Conservation (phyloP, 1,140 invertebrate species). For the Ooceraea biroi region DNA sequence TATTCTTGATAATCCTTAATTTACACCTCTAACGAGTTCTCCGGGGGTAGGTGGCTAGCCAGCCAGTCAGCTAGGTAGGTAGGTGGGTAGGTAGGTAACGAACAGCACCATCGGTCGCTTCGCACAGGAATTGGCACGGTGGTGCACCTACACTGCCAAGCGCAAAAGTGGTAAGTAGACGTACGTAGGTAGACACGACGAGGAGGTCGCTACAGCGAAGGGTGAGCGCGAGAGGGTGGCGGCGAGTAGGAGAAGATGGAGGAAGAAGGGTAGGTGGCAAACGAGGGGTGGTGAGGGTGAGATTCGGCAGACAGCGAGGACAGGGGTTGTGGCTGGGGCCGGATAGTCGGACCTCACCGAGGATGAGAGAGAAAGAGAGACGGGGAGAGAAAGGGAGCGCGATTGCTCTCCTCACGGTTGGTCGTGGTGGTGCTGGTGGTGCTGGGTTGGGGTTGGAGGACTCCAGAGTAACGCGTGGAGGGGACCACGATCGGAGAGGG, state of each 20-base stretch:
- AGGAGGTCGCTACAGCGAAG: constrained; percentile 53
- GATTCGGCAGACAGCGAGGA: constrained; percentile 33
- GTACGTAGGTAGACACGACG: constrained; percentile 22
- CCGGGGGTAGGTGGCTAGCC: constrained; percentile 44
- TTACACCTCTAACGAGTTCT: constrained; percentile 72
- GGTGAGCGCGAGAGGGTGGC: constrained; percentile 28
- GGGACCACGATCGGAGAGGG: constrained; percentile 49
- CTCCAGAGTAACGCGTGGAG: constrained; percentile 44
- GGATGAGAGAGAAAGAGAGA: constrained; percentile 17
- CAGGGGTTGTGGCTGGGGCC: constrained; percentile 73
- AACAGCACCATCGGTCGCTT: constrained; percentile 68
- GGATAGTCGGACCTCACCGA: constrained; percentile 64
- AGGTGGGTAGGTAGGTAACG: constrained; percentile 49
- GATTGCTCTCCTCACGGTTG: constrained; percentile 7
- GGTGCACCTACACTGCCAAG: constrained; percentile 46
- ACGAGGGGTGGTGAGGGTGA: constrained; percentile 41
- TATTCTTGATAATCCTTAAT: constrained; percentile 75
- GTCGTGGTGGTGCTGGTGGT: constrained; percentile 53
- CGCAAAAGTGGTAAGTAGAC: constrained; percentile 53
- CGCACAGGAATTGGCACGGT: constrained; percentile 68
- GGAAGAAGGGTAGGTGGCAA: neutral
- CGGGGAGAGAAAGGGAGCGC: constrained; percentile 19
- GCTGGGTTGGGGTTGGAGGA: constrained; percentile 60
- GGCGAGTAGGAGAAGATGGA: constrained; percentile 42
- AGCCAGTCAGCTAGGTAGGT: no score